Evolutionary conservation across 2,888 invertebrate genomes (phyloP).

Genomic region (Yponomeuta malinellus): DNA sequence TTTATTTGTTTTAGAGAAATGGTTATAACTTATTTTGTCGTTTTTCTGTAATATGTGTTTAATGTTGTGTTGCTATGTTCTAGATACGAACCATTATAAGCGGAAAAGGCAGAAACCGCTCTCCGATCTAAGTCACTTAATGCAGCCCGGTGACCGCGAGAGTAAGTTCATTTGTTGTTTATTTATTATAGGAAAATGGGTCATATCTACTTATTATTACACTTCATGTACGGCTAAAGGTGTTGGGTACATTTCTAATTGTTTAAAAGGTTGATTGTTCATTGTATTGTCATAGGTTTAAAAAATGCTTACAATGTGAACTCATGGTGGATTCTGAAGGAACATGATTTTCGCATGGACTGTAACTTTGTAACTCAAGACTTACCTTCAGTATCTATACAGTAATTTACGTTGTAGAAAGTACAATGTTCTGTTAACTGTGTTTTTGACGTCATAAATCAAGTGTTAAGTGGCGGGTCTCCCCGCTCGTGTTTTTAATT

Average conservation of each 20-base stretch:
- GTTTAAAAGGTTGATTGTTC: not conserved
- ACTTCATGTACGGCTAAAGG: not conserved
- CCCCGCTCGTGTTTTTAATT: slow-evolving; percentile 7
- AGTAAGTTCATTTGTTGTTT: slow-evolving; percentile 49
- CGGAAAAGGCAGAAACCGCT: slow-evolving; percentile 23
- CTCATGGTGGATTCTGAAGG: not conserved
- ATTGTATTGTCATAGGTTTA: too few relatives aligned
- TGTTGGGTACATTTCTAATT: not conserved
- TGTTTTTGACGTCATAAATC: not conserved
- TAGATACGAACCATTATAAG: slow-evolving; percentile 30
- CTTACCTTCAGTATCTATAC: not conserved
- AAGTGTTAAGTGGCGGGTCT: not conserved
- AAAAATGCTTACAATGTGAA: too few relatives aligned
- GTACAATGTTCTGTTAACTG: not conserved
- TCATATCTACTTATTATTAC: not conserved
- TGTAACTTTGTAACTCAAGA: not conserved
- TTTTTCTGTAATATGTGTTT: slow-evolving; percentile 16
- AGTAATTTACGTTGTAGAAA: not conserved
- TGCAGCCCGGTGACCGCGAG: slow-evolving; percentile 44
- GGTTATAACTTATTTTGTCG: slow-evolving; percentile 20
- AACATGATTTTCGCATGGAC: not conserved
- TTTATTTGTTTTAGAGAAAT: slow-evolving; percentile 16
- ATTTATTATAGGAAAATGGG: slow-evolving; percentile 12
- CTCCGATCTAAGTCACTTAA: slow-evolving; percentile 22
- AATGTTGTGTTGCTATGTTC: slow-evolving; percentile 27